Base-by-base conservation (phyloP, 2,113 vertebrate genomes). In the Erinaceus europaeus region DNA sequence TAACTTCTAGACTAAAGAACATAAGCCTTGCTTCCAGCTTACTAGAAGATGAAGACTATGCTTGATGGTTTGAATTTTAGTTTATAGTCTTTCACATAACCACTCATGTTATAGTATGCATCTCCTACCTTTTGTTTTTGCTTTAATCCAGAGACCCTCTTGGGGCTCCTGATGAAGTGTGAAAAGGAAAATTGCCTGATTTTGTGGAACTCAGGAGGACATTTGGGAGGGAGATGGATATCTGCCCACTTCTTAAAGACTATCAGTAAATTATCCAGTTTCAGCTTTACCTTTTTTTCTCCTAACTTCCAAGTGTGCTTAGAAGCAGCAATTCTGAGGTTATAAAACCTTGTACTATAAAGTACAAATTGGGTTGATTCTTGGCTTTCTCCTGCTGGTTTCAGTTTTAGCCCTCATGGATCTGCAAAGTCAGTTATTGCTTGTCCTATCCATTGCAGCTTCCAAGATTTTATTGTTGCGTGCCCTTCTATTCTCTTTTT, bases 211-310 rank as follows among this genome's bases (percentile, higher is more conserved):
- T 65, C 36, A 5, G 9, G 9, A 67, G 5, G 32, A 6, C n/a
- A n/a, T n/a, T n/a, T n/a, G n/a, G n/a, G n/a, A n/a, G n/a, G n/a
- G n/a, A n/a, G n/a, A n/a, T n/a, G n/a, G n/a, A n/a, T n/a, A n/a
- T n/a, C n/a, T n/a, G n/a, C n/a, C n/a, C n/a, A 52, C 36, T 88
- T 71, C n/a, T 80, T 65, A 36, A 75, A 89, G 64, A 73, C 21
- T 65, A 53, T 67, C 42, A 62, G 3, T 6, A n/a, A 44, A 38
- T 84, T 23, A 6, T 71, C 13, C 29, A 25, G 1, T 67, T 65
- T 88, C 23, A 36, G n/a, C 21, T 57, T 36, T 9, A 32, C 32
- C 1, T 52, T 80, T 59, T 80, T 59, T 12, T 11, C 9, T 21
- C 15, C 17, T 46, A 3, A 25, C 0, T 42, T 72, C 34, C 4